Percentiles rank a stretch among this genome's conserved stretches.
Evolutionary conservation across 2,113 vertebrate species (phyloP).

Genomic region (Bostrychus sinensis): DNA sequence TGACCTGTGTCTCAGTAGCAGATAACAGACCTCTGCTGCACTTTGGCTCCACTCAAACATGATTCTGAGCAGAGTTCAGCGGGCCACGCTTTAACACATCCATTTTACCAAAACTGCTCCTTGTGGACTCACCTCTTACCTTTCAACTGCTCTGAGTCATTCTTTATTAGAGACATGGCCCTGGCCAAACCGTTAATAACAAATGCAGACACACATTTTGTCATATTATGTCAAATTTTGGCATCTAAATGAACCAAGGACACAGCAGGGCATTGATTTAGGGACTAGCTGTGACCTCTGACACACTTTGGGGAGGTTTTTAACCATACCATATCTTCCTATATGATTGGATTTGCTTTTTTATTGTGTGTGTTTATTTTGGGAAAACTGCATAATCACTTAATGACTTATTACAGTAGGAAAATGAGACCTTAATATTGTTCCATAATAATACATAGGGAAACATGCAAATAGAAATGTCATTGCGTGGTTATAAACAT

Average conservation of each 20-base stretch:
- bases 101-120: slow-evolving; percentile 16
- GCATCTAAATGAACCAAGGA: slow-evolving; percentile 6
- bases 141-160: neutral
- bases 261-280: slow-evolving; percentile 8
- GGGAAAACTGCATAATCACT: too few species aligned
- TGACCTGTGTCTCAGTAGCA: slow-evolving; percentile 16
- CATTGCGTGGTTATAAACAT: too few species aligned
- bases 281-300: neutral
- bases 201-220: slow-evolving; percentile 14
- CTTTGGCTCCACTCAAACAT: slow-evolving; percentile 4
- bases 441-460: too few species aligned
- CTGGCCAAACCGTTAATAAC: neutral
- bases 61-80: slow-evolving; percentile 29
- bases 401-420: too few species aligned
- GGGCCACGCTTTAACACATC: slow-evolving; percentile 19
- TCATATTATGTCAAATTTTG: slow-evolving; percentile 5
- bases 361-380: too few species aligned
- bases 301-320: neutral
- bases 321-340: too few species aligned
- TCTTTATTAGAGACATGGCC: slow-evolving; percentile 18
- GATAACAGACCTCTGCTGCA: slow-evolving; percentile 17
- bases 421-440: too few species aligned
- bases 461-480: too few species aligned
- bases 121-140: neutral
- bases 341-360: too few species aligned